Base-by-base conservation (phyloP, 2,797 vertebrate species). In the Chrysocyon brachyurus region DNA sequence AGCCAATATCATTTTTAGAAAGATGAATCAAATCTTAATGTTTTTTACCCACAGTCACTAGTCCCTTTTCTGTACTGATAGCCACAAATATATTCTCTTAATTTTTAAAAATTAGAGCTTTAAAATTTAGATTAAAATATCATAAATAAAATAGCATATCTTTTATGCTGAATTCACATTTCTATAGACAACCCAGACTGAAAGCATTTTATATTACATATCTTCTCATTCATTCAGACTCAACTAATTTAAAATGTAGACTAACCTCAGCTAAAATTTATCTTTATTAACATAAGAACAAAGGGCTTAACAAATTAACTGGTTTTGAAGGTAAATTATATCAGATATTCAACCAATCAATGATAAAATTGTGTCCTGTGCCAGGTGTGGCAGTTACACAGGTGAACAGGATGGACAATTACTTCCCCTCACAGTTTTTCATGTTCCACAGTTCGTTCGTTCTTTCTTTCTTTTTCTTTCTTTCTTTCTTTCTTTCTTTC, bases 241-340 rank as follows among this genome's bases (percentile, higher is more conserved):
- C 17, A 78, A 52, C 24, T 83, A 81, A 75, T 77, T 82, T 91
- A 79, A 95, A 79, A 64, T 56, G 5, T 54, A 73, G 85, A 86
- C 6, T 31, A 73, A 81, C 6, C 4, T 91, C 52, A 87, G 11
- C 31, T 56, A 46, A 72, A 78, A 75, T 81, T 33, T 64, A 57
- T 88, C 19, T 83, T 28, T 49, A 46, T 90, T 88, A 64, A 12
- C 28, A 54, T 49, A 52, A 84, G 33, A 82, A 52, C 14, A 31
- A 79, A 78, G 12, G 2, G 1, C 46, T 83, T 54, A 64, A 87
- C n/a, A 77, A 56, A 70, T 70, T 57, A 91, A 79, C 5, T 49
- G 16, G 46, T 81, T 92, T 93, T 12, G 12, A 21, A 21, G 87
- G 72, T 88, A 70, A 28, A 61, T 72, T 78, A 19, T 54, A 33